phyloP scores from a whole-genome alignment of 1,140 invertebrate species.

The Amphibalanus amphitrite region DNA sequence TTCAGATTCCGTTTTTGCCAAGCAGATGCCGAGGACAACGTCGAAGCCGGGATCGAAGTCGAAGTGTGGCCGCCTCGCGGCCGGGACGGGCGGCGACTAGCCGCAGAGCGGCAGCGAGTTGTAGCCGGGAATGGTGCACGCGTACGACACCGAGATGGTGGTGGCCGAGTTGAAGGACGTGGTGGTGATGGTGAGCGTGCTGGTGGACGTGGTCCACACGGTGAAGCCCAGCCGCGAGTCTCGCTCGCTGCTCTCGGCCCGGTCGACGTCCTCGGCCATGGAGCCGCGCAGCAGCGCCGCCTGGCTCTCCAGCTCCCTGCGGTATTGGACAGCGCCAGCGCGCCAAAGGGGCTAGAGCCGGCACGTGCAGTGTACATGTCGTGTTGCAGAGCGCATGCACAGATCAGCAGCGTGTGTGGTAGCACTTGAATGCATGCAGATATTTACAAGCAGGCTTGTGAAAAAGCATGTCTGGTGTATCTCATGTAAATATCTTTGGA shows the following conservation, averaged over 20 bases:
- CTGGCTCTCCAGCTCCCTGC: background rate
- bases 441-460: background rate
- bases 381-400: background rate
- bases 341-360: background rate
- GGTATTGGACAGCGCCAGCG: background rate
- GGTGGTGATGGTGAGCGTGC: constrained; percentile 12
- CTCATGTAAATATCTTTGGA: too few relatives aligned
- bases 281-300: background rate
- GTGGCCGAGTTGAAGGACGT: constrained; percentile 10
- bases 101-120: background rate
- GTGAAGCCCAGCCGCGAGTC: constrained; percentile 5
- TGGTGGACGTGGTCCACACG: constrained; percentile 8
- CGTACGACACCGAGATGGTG: constrained; percentile 11
- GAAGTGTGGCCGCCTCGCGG: too few relatives aligned
- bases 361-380: background rate
- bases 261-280: background rate
- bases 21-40: too few relatives aligned
- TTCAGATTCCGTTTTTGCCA: background rate
- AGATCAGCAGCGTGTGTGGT: background rate
- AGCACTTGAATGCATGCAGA: background rate
- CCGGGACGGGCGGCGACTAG: too few relatives aligned
- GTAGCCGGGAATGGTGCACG: constrained; percentile 4
- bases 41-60: background rate
- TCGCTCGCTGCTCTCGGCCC: background rate
- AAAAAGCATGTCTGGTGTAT: too few relatives aligned